phyloP scores from a whole-genome alignment of 2,113 vertebrate species.

The Chauna torquata region DNA sequence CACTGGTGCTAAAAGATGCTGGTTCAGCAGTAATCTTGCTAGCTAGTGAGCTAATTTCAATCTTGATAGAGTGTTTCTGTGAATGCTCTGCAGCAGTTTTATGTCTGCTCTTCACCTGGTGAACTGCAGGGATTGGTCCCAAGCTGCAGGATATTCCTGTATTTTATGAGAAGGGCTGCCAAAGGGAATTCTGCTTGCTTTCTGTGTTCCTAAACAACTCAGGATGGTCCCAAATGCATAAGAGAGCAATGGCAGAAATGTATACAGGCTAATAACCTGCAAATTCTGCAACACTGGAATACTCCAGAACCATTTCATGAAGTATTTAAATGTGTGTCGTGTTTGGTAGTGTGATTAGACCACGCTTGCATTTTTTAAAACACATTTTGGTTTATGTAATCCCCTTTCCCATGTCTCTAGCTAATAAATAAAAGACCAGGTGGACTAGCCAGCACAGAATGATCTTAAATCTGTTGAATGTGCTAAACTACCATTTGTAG shows the following conservation, averaged over 20 bases:
- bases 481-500: neutral
- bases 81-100: neutral
- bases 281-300: neutral
- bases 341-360: neutral
- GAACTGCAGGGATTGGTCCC: neutral
- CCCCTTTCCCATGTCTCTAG: neutral
- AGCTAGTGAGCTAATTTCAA: neutral
- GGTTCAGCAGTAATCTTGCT: neutral
- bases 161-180: neutral
- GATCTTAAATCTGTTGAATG: slow-evolving; percentile 28
- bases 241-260: neutral
- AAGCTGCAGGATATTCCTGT: neutral
- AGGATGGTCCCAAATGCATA: neutral
- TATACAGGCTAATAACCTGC: neutral
- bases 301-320: neutral
- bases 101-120: neutral
- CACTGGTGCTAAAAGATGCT: neutral
- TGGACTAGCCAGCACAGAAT: neutral
- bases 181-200: neutral
- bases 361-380: neutral
- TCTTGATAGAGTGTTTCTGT: neutral
- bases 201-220: neutral
- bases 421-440: slow-evolving; percentile 32
- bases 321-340: neutral
- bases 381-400: neutral